Evolutionary conservation across 2,888 invertebrate species (phyloP).

Genomic region (Salticus scenicus): DNA sequence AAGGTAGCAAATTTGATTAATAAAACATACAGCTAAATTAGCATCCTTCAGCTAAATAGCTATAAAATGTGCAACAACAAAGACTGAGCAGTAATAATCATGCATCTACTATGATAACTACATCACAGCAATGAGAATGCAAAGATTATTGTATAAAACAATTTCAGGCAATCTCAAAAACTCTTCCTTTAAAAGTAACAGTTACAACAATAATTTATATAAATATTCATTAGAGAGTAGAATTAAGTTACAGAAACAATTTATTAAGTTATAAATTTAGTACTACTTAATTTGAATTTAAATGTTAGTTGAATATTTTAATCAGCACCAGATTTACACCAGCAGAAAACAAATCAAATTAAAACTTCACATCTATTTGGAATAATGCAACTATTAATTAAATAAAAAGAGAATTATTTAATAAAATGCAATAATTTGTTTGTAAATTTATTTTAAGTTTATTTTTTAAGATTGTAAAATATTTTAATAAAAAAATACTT

Average conservation of each 20-base stretch:
- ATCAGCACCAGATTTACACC: no score
- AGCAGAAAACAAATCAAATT: no score
- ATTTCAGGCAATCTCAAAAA: background rate
- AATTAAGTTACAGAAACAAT: background rate
- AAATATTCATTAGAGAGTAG: no score
- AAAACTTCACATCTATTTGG: no score
- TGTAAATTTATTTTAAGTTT: no score
- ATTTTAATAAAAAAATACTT: no score
- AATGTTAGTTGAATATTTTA: no score
- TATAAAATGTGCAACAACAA: slow-evolving; percentile 14
- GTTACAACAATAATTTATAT: background rate
- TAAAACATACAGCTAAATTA: background rate
- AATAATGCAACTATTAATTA: no score
- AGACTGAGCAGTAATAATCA: slow-evolving; percentile 8
- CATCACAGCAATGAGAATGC: slow-evolving; percentile 25
- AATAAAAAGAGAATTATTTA: no score
- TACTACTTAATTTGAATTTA: no score
- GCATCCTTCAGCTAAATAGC: background rate
- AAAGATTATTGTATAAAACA: background rate
- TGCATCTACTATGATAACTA: slow-evolving; percentile 7
- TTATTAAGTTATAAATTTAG: background rate
- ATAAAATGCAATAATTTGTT: no score
- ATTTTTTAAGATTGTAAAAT: no score
- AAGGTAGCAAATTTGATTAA: slow-evolving; percentile 20
- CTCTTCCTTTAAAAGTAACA: background rate